Evolutionary conservation across 2,888 invertebrate species (phyloP).

Genomic region (Cenopis cana): DNA sequence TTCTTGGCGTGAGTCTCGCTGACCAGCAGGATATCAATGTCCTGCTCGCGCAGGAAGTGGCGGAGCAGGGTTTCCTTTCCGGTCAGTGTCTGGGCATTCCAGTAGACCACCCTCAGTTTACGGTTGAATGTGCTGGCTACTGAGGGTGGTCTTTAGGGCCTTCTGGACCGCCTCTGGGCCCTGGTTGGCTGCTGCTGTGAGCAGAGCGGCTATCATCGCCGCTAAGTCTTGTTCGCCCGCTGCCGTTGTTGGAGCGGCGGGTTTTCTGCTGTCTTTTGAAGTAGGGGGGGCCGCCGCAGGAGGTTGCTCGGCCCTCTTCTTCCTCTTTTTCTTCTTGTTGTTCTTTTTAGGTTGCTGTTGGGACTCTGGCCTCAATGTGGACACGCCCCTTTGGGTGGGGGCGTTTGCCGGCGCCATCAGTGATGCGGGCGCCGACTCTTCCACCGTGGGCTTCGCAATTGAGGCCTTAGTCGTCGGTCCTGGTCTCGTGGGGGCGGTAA

Average conservation of each 20-base stretch:
- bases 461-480: not conserved
- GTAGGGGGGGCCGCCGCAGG: not conserved
- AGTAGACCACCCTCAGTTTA: not conserved
- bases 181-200: not conserved
- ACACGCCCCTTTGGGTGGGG: not conserved
- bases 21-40: slow-evolving; percentile 3
- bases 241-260: no score
- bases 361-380: not conserved
- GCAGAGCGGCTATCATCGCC: not conserved
- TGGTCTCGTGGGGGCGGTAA: not conserved
- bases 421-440: not conserved
- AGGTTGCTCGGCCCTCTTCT: not conserved
- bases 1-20: not conserved
- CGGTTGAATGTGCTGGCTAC: not conserved
- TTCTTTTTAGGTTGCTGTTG: not conserved
- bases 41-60: not conserved
- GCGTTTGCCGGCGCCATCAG: slow-evolving; percentile 6
- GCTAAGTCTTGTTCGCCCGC: not conserved
- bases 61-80: slow-evolving; percentile 9
- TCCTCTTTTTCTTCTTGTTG: no score
- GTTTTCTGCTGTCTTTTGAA: no score
- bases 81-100: slow-evolving; percentile 16
- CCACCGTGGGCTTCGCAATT: not conserved
- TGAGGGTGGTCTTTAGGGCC: not conserved
- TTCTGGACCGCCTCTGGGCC: not conserved